Evolutionary conservation across 2,888 invertebrate genomes (phyloP).

Genomic region (Gasteruption jaculator): DNA sequence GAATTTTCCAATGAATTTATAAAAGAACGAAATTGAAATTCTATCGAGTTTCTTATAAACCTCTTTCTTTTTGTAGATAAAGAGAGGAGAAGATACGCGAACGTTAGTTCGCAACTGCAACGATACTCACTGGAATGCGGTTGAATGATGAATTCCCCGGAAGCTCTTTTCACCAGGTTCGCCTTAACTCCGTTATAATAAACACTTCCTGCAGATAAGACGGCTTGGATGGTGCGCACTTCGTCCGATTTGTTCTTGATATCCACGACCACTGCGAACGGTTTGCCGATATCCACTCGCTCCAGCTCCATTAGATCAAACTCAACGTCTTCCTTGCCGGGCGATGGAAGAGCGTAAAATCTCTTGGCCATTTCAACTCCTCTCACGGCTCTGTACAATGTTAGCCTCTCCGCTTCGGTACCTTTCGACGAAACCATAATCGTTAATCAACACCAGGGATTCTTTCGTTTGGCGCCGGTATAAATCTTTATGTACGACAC

Average conservation of each 20-base stretch:
- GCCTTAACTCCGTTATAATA: slow-evolving; percentile 76
- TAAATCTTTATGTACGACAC: no score
- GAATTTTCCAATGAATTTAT: background rate
- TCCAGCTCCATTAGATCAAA: slow-evolving; percentile 67
- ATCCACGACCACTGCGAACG: slow-evolving; percentile 64
- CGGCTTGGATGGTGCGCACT: slow-evolving; percentile 62
- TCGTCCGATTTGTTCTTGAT: slow-evolving; percentile 61
- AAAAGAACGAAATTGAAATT: background rate
- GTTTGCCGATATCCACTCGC: slow-evolving; percentile 65
- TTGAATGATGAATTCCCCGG: slow-evolving; percentile 62
- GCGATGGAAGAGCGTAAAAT: slow-evolving; percentile 61
- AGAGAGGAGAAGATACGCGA: slow-evolving; percentile 1
- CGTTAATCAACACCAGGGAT: no score
- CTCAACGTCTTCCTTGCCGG: slow-evolving; percentile 59
- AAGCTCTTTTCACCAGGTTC: slow-evolving; percentile 64
- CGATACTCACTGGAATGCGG: slow-evolving; percentile 61
- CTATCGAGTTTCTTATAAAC: no score
- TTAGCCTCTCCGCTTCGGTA: slow-evolving; percentile 67
- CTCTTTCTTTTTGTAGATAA: no score
- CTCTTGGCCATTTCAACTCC: slow-evolving; percentile 64
- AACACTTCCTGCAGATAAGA: slow-evolving; percentile 65
- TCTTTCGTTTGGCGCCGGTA: no score
- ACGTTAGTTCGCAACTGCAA: no score
- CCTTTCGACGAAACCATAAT: slow-evolving; percentile 50
- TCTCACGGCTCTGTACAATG: slow-evolving; percentile 71